Base-by-base conservation (phyloP, 2,797 vertebrate species). In the Anniella stebbinsi region DNA sequence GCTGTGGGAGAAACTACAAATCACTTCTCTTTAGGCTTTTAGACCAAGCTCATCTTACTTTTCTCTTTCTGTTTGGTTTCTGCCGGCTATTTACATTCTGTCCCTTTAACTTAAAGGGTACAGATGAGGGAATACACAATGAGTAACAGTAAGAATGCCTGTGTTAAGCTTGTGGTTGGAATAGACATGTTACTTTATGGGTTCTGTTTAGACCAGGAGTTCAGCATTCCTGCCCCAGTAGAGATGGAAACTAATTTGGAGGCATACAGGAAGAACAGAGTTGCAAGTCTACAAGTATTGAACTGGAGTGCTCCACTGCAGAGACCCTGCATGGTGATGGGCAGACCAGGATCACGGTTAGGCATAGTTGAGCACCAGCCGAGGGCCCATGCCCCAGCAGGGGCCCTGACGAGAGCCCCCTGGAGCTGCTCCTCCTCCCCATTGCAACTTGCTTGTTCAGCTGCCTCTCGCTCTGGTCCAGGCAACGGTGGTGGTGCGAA, bases 61-160 rank as follows among this genome's bases (percentile, higher is more conserved):
- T 87, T 54, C 78, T n/a, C n/a, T 51, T 70, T 60, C 45, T 63
- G 69, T 76, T 87, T 84, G 45, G n/a, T 57, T 45, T 83, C 51
- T 86, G 1, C 72, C 21, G 51, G 28, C 36, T 80, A 41, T 60
- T 70, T 87, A 48, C 13, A 25, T 87, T 57, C 45, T 82, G 23
- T 45, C 36, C n/a, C 45, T 73, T 57, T 12, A 72, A 18, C 45
- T 21, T 89, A 54, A 77, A 69, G 38, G 41, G 41, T 25, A 12
- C n/a, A 69, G 60, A 67, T 69, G 60, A 76, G 45, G 25, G 84
- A 84, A 57, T 30, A 77, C 54, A 23, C 54, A 69, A 0, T 41
- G 33, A 17, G 33, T 67, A 11, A 66, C 33, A 2, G 38, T 80
- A 69, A 57, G n/a, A 86, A 30, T 60, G 11, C n/a, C 30, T 60